These are phyloP conservation scores for Astyanax mexicanus DNA, from an alignment of 2,797 vertebrate genomes.

Conservation along the genomic window DNA sequence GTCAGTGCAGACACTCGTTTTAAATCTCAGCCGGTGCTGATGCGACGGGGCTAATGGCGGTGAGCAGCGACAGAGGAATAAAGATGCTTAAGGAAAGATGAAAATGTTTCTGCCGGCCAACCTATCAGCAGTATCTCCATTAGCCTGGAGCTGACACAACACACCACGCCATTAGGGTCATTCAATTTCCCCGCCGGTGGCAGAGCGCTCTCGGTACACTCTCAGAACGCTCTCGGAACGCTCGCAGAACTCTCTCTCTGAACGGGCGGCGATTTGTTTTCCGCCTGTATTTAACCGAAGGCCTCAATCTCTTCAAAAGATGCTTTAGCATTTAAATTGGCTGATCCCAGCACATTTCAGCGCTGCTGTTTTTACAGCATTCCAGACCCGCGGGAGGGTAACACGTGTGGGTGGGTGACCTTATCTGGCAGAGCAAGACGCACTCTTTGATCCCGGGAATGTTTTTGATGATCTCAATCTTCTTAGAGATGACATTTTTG, in stretches of 20 bases:
- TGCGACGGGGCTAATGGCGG: constrained; percentile 20
- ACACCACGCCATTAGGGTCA: constrained; percentile 43
- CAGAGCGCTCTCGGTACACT: too few species aligned
- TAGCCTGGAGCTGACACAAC: constrained; percentile 45
- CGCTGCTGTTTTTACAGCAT: constrained; percentile 76
- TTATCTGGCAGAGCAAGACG: constrained; percentile 79
- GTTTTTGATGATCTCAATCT: constrained; percentile 65
- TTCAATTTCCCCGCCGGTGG: constrained; percentile 58
- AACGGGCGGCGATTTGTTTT: constrained; percentile 85
- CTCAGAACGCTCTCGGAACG: too few species aligned
- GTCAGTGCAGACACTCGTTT: constrained; percentile 37
- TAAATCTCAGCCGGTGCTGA: neutral
- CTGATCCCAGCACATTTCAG: constrained; percentile 71
- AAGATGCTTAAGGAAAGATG: constrained; percentile 36
- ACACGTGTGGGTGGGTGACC: constrained; percentile 71
- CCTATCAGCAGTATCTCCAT: constrained; percentile 49
- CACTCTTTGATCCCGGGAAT: constrained; percentile 57
- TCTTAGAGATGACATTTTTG: constrained; percentile 2
- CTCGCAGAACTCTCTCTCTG: too few species aligned
- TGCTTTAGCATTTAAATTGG: constrained; percentile 82
- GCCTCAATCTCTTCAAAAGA: constrained; percentile 74
- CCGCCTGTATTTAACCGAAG: constrained; percentile 77
- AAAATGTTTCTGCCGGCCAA: constrained; percentile 40
- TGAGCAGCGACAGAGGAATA: constrained; percentile 3
- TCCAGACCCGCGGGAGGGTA: constrained; percentile 48